Base-by-base conservation (phyloP, 2,797 vertebrate genomes). In the Spinus pinus region DNA sequence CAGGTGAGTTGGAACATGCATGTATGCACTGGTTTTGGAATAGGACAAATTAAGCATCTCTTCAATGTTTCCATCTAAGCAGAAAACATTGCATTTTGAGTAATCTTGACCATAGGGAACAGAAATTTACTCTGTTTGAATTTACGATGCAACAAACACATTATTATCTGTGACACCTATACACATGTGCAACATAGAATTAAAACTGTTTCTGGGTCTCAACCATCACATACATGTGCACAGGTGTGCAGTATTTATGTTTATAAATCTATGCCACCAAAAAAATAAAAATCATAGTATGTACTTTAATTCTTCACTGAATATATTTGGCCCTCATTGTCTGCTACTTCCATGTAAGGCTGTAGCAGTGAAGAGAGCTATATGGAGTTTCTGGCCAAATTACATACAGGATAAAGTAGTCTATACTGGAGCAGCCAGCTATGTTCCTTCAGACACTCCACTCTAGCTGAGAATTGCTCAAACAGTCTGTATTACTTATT, bases 401-500 rank as follows among this genome's bases (percentile, higher is more conserved):
- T 75, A 47, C 35, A 83, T 15, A 23, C 21, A 42, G 75, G 69
- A 94, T 95, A 93, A 94, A 95, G 88, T 83, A 64, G 81, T 24
- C 91, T 94, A 58, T 72, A 69, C 74, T 93, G 94, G 70, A 96
- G 61, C 79, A 95, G 94, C 65, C 82, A 93, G 91, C 72, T 89
- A 44, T 79, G 91, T 93, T 94, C 79, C 85, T 92, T 94, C 87
- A 88, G 94, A 92, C 88, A 86, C 74, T 95, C 66, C 53, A 73
- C 46, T 90, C 80, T 27, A 96, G 86, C 88, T 94, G 92, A 88
- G 92, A 95, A 70, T 74, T 88, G 84, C 91, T 91, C 75, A 57
- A 86, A 84, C 86, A 74, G 87, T 90, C 95, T 96, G 69, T 87
- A 93, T 91, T 93, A 89, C 89, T 88, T 95, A 75, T 95, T 96